phyloP scores from a whole-genome alignment of 2,113 vertebrate species.

The Grallaria varia region DNA sequence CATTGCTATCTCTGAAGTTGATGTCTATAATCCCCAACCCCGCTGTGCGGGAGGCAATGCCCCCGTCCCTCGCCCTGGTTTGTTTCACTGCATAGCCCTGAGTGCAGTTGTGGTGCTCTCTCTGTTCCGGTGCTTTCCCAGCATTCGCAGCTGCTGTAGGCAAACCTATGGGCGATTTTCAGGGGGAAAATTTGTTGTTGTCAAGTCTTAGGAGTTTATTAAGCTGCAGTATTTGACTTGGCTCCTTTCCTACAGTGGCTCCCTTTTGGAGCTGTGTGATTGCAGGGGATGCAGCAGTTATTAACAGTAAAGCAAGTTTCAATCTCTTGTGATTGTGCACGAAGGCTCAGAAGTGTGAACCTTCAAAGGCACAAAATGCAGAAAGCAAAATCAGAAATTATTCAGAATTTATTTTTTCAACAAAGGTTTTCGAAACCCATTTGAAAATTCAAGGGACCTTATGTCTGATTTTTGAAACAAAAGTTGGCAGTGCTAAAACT shows the following conservation, averaged over 20 bases:
- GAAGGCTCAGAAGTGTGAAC: not conserved
- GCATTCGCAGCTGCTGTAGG: not conserved
- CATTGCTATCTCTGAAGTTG: not conserved
- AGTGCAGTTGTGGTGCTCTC: rapidly evolving
- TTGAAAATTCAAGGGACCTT: conserved; percentile 36
- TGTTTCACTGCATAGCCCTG: not conserved
- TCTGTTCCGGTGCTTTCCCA: not conserved
- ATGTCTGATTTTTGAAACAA: conserved; percentile 19
- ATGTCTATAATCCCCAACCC: not conserved
- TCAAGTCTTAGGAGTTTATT: not conserved
- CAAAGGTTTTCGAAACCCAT: not conserved
- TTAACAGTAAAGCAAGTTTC: conserved; percentile 35
- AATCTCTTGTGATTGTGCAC: not conserved
- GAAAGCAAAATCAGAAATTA: conserved; percentile 29
- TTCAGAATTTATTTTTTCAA: conserved; percentile 19
- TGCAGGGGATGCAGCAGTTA: conserved; percentile 41
- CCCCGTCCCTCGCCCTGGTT: rapidly evolving
- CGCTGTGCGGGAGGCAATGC: rapidly evolving
- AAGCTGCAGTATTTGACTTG: conserved; percentile 46
- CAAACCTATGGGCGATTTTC: not conserved
- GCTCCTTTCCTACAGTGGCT: conserved; percentile 30
- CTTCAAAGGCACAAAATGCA: conserved; percentile 40
- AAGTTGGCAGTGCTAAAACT: conserved; percentile 20
- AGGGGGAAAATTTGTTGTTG: conserved; percentile 15
- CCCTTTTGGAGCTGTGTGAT: conserved; percentile 2